These are phyloP conservation scores for Epirrita christyi DNA, from an alignment of 2,888 invertebrate genomes.

Conservation along the genomic window DNA sequence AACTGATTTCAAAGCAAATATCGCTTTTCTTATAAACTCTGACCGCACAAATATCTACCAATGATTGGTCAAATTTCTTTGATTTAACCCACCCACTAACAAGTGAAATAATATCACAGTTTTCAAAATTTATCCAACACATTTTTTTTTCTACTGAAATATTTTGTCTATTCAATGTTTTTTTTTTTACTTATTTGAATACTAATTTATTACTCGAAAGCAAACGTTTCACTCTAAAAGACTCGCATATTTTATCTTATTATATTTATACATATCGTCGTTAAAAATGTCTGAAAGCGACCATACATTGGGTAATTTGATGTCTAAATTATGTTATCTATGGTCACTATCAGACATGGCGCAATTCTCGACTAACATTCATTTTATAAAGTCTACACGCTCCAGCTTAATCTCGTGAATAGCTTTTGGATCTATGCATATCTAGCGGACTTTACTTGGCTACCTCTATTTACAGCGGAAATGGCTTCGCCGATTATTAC, in stretches of 20 bases:
- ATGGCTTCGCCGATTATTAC: too few relatives aligned
- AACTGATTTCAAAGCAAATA: constrained; percentile 25
- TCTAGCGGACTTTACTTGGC: constrained; percentile 1
- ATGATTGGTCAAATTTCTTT: constrained; percentile 14
- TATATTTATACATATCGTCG: not conserved
- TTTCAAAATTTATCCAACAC: too few relatives aligned
- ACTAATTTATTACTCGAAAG: too few relatives aligned
- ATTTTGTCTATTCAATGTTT: too few relatives aligned
- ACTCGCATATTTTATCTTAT: not conserved
- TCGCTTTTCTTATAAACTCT: constrained; percentile 16
- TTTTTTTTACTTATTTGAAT: too few relatives aligned
- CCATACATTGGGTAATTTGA: not conserved
- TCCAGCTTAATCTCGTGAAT: constrained; percentile 5
- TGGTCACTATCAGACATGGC: too few relatives aligned
- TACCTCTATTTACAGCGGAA: not conserved
- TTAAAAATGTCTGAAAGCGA: not conserved
- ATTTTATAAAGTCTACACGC: not conserved
- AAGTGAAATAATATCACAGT: not conserved
- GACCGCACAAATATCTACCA: constrained; percentile 22
- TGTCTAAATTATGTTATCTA: not conserved
- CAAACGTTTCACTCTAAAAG: too few relatives aligned
- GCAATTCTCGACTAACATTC: too few relatives aligned
- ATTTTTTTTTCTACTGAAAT: too few relatives aligned
- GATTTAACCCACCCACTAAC: constrained; percentile 1
- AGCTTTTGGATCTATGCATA: constrained; percentile 12